phyloP scores from a whole-genome alignment of 2,888 invertebrate species.

The Cephus runcator region DNA sequence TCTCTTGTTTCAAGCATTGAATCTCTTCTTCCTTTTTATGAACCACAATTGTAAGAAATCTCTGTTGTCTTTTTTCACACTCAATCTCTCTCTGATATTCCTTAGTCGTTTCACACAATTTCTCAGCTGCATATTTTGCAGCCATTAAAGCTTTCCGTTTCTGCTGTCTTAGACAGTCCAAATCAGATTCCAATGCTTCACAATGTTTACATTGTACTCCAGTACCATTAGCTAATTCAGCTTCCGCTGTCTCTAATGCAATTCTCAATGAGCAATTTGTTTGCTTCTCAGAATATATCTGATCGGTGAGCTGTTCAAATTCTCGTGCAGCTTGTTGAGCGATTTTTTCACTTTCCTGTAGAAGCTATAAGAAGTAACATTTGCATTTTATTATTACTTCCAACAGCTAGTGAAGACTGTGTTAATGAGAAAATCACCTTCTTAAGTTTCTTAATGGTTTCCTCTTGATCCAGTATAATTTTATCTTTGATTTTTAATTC shows the following conservation, averaged over 20 bases:
- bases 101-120: constrained; percentile 30
- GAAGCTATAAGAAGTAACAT: constrained; percentile 31
- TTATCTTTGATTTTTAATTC: constrained; percentile 46
- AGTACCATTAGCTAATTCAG: constrained; percentile 21
- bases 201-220: constrained; percentile 34
- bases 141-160: constrained; percentile 38
- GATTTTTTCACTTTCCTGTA: constrained; percentile 45
- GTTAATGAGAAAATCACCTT: constrained; percentile 25
- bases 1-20: constrained; percentile 34
- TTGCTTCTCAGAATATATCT: constrained; percentile 38
- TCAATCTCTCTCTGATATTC: constrained; percentile 34
- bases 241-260: constrained; percentile 29
- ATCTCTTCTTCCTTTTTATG: constrained; percentile 36
- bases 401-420: neutral
- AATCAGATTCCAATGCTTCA: constrained; percentile 23
- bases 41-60: constrained; percentile 26
- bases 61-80: constrained; percentile 31
- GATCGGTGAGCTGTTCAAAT: constrained; percentile 41
- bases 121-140: constrained; percentile 43
- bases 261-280: constrained; percentile 32
- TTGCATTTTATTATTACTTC: neutral
- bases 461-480: constrained; percentile 46
- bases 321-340: constrained; percentile 44
- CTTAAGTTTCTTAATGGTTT: constrained; percentile 43
- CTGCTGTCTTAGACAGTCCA: constrained; percentile 32